Evolutionary conservation across 1,140 invertebrate genomes (phyloP), one percentile per base, ranked within the genome.

Genomic region (Drosophila triauraria): DNA sequence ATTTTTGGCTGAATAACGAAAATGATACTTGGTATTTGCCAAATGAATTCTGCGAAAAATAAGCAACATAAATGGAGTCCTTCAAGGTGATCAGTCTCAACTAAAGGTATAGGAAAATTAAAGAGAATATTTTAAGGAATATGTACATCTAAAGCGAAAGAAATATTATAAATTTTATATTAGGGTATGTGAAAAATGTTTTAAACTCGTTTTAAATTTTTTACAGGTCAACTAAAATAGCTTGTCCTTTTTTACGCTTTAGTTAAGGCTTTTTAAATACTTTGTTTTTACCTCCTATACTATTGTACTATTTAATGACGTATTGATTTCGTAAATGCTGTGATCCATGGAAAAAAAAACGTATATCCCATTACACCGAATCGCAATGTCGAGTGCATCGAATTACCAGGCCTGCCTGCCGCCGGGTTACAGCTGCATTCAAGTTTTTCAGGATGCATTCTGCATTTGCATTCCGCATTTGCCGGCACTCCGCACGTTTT

Each of bases 401-500:
- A 54, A 54, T 70, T 54, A 54, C 62, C 48, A 17, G n/a, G 58
- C 7, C 23, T 68, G 57, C 47, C 42, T 27, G 47, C 59, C 38
- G 44, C 43, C 74, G 63, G 68, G 68, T 61, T 76, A 65, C 82
- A 72, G 79, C 35, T 75, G 75, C 65, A 69, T 67, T 53, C 51
- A 35, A 30, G 12, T 15, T 35, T 15, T 35, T 42, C 54, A 54
- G 62, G 23, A 58, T 68, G 68, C 56, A 32, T 40, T 54, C 27
- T 23, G 43, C 62, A 51, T 43, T 46, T 48, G 54, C 54, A 43
- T 54, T 46, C 44, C 59, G 69, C 57, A 86, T 82, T 86, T 82
- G 76, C 84, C 59, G 68, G 68, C 46, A 62, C 70, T 62, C 30
- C 43, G 76, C 56, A 64, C 48, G 54, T 68, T 86, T 87, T 80